phyloP scores from a whole-genome alignment of 2,888 invertebrate species.

The Drosophila yooni region DNA sequence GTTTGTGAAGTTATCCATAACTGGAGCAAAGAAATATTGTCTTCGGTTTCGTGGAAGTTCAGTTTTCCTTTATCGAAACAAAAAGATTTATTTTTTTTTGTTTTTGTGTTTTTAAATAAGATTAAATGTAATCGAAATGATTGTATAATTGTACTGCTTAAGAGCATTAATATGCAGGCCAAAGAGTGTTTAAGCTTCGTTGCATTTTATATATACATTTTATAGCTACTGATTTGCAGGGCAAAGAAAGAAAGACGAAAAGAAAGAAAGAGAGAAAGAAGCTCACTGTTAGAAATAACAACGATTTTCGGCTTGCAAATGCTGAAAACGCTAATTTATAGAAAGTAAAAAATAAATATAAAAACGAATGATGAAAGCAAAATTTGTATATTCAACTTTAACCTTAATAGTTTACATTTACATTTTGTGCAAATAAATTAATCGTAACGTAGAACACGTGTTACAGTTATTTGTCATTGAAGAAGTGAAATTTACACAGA shows the following conservation, averaged over 20 bases:
- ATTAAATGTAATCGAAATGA: not conserved
- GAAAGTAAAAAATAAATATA: not conserved
- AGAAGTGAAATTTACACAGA: not conserved
- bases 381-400: not conserved
- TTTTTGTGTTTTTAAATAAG: not conserved
- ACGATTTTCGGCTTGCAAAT: not conserved
- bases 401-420: not conserved
- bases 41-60: not conserved
- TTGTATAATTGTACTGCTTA: not conserved
- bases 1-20: constrained; percentile 11
- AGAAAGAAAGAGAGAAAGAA: constrained; percentile 1
- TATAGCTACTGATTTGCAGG: constrained; percentile 14
- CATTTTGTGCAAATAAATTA: not conserved
- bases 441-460: not conserved
- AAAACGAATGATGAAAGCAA: not conserved
- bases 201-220: not conserved
- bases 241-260: not conserved
- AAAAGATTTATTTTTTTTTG: not conserved
- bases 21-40: not conserved
- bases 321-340: not conserved
- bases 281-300: constrained; percentile 6
- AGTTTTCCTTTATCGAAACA: not conserved
- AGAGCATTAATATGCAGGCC: not conserved
- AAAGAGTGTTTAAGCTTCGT: constrained; percentile 20
- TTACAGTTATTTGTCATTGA: not conserved